These are phyloP conservation scores for Myioborus miniatus DNA, from an alignment of 2,797 vertebrate species.

Conservation along the genomic window DNA sequence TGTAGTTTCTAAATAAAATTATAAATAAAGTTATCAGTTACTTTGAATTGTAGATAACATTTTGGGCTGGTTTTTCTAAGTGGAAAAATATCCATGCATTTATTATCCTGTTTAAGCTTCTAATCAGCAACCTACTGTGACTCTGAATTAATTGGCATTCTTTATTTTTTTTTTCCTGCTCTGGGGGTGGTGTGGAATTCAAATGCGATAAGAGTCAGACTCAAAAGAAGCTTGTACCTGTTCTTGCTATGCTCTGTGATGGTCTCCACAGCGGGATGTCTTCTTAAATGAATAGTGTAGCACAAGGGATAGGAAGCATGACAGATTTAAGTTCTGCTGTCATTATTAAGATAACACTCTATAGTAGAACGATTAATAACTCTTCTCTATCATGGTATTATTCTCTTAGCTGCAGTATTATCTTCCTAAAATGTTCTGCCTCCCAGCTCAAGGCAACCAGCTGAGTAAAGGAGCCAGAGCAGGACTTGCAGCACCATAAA, in stretches of 20 bases:
- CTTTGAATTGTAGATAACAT: not conserved
- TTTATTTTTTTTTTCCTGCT: not conserved
- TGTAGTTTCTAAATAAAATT: not conserved
- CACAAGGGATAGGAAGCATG: not conserved
- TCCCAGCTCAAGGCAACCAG: not conserved
- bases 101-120: not conserved
- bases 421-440: not conserved
- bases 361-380: not conserved
- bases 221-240: not conserved
- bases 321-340: not conserved
- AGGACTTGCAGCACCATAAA: not conserved
- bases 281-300: not conserved
- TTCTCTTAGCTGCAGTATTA: not conserved
- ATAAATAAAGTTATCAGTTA: not conserved
- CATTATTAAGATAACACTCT: not conserved
- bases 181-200: not conserved
- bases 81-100: not conserved
- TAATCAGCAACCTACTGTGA: not conserved
- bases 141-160: not conserved
- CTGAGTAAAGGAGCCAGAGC: not conserved
- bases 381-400: not conserved
- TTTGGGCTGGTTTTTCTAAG: not conserved
- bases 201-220: not conserved
- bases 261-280: not conserved
- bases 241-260: not conserved